These are phyloP conservation scores for Poeciliopsis turrubarensis DNA, from an alignment of 2,113 vertebrate species.

Conservation along the genomic window DNA sequence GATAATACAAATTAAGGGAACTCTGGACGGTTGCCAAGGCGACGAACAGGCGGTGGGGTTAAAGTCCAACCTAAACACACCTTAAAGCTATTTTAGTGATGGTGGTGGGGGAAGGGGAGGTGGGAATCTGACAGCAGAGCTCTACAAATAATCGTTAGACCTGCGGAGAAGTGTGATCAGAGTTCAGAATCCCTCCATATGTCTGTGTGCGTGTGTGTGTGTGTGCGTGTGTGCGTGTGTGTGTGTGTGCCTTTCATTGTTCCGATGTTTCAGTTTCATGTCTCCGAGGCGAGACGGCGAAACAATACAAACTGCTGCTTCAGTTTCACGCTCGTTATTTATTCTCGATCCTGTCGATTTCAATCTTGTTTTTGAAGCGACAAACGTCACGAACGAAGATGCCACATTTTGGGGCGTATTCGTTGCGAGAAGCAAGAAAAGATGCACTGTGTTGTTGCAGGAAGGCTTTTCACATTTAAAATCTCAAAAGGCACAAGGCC, in stretches of 20 bases:
- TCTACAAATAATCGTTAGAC: slow-evolving; percentile 66
- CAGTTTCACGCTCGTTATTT: slow-evolving; percentile 46
- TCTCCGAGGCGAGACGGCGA: not conserved
- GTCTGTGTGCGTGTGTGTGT: slow-evolving; percentile 28
- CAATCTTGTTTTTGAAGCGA: slow-evolving; percentile 21
- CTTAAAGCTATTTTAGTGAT: slow-evolving; percentile 79
- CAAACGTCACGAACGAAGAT: not conserved
- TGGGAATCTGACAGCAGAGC: slow-evolving; percentile 35
- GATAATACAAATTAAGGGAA: slow-evolving; percentile 80
- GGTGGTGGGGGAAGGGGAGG: slow-evolving; percentile 41
- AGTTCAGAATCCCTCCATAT: slow-evolving; percentile 59
- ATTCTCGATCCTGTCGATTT: slow-evolving; percentile 30
- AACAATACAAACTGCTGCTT: slow-evolving; percentile 11
- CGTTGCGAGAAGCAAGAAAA: slow-evolving; percentile 22
- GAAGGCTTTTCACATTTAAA: slow-evolving; percentile 22
- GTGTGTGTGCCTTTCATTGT: slow-evolving; percentile 25
- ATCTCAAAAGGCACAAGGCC: slow-evolving; percentile 11
- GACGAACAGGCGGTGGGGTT: slow-evolving; percentile 71
- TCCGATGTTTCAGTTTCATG: slow-evolving; percentile 26
- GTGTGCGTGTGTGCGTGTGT: slow-evolving; percentile 14
- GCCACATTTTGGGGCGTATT: not conserved
- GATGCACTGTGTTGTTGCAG: slow-evolving; percentile 35
- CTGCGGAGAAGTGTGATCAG: slow-evolving; percentile 66
- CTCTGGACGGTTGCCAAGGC: slow-evolving; percentile 73
- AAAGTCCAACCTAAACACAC: slow-evolving; percentile 82